These are phyloP conservation scores for Pseudomyrmex pallidus DNA, from an alignment of 1,140 invertebrate genomes.

Conservation along the genomic window DNA sequence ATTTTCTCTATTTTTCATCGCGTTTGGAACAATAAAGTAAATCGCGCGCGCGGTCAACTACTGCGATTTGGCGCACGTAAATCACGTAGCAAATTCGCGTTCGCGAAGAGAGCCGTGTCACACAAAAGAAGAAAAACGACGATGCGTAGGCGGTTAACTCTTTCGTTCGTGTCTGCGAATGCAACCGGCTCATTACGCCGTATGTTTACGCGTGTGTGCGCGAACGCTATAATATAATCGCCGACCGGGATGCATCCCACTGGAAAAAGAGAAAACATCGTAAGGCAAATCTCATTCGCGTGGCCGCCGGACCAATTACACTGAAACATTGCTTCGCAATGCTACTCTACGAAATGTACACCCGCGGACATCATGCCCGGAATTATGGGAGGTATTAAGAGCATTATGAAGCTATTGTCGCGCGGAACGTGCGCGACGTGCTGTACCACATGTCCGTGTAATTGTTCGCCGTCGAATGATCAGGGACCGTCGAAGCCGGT, in stretches of 20 bases:
- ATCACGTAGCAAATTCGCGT: slow-evolving; percentile 20
- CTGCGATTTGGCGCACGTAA: slow-evolving; percentile 11
- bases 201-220: slow-evolving; percentile 30
- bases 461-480: slow-evolving; percentile 50
- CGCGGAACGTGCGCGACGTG: slow-evolving; percentile 30
- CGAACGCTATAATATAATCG: slow-evolving; percentile 72
- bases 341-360: slow-evolving; percentile 44
- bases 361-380: slow-evolving; percentile 36
- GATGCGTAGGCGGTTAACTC: not conserved
- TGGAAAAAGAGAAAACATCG: slow-evolving; percentile 62
- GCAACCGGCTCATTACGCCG: slow-evolving; percentile 47
- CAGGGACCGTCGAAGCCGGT: slow-evolving; percentile 14
- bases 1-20: not conserved
- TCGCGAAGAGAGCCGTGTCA: not conserved
- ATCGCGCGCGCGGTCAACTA: not conserved
- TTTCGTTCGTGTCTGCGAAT: slow-evolving; percentile 34
- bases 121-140: slow-evolving; percentile 28
- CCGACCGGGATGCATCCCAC: slow-evolving; percentile 47
- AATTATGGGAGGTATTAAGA: slow-evolving; percentile 73
- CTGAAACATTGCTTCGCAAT: slow-evolving; percentile 61
- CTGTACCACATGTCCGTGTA: slow-evolving; percentile 66
- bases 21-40: slow-evolving; percentile 16
- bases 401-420: slow-evolving; percentile 74
- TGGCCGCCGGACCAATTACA: slow-evolving; percentile 66
- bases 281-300: slow-evolving; percentile 48